phyloP scores from a whole-genome alignment of 2,797 vertebrate species.

The Pristis pectinata region DNA sequence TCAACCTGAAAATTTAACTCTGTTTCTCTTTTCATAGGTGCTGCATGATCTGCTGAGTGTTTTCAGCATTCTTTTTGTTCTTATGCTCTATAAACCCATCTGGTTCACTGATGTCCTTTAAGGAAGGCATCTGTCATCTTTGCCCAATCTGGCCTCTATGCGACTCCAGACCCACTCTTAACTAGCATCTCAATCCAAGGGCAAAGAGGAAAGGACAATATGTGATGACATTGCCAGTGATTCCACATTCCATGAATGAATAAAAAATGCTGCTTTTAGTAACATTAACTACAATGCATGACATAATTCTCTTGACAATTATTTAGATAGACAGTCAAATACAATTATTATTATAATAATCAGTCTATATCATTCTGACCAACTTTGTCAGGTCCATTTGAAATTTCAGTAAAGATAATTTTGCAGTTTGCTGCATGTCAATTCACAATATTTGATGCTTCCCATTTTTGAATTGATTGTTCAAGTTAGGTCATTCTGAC shows the following conservation, averaged over 20 bases:
- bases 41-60: too few relatives aligned
- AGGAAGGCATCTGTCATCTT: too few relatives aligned
- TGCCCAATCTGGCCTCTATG: too few relatives aligned
- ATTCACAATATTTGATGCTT: not conserved
- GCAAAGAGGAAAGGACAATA: too few relatives aligned
- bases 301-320: not conserved
- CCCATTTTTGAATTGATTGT: not conserved
- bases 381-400: not conserved
- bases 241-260: not conserved
- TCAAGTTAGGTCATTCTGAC: not conserved
- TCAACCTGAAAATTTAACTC: too few relatives aligned
- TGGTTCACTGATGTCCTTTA: too few relatives aligned
- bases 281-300: not conserved
- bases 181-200: too few relatives aligned
- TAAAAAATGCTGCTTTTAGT: not conserved
- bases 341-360: not conserved
- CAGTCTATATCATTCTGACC: constrained; percentile 1
- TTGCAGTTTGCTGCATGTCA: not conserved
- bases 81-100: too few relatives aligned
- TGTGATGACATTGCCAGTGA: too few relatives aligned
- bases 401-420: not conserved
- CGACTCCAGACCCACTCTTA: too few relatives aligned
- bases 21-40: not conserved
- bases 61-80: too few relatives aligned
- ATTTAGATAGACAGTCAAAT: not conserved